Conservation (phyloP, 2,888 invertebrate genomes). For the Automeris io region DNA sequence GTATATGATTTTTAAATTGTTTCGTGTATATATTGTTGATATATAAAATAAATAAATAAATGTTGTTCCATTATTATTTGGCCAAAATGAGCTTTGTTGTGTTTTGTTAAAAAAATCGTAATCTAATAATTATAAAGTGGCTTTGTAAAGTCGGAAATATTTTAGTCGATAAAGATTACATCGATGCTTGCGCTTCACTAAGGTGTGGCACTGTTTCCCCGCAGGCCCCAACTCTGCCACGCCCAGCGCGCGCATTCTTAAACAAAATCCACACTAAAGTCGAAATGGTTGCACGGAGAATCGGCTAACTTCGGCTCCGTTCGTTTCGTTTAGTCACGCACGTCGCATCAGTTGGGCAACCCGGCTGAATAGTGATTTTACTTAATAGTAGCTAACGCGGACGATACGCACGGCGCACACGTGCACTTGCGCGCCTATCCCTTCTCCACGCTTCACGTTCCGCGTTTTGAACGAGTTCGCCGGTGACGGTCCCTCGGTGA, state of each 20-base stretch:
- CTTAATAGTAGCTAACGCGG: slow-evolving; percentile 52
- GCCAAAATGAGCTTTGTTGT: background rate
- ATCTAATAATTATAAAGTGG: background rate
- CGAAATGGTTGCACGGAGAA: slow-evolving; percentile 57
- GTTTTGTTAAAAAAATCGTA: background rate
- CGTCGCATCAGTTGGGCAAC: slow-evolving; percentile 41
- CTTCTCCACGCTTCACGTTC: slow-evolving; percentile 35
- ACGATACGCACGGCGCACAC: slow-evolving; percentile 58
- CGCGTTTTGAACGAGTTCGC: slow-evolving; percentile 35
- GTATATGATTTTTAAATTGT: no score
- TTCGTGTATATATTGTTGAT: no score
- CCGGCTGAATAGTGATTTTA: slow-evolving; percentile 62
- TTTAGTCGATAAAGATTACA: slow-evolving; percentile 31
- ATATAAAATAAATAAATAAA: no score
- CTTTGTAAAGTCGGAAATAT: no score
- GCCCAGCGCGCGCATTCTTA: slow-evolving; percentile 68
- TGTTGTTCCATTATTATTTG: no score
- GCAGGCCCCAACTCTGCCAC: slow-evolving; percentile 57
- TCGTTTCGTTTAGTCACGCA: slow-evolving; percentile 42
- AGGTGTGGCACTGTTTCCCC: slow-evolving; percentile 49
- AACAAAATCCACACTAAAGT: slow-evolving; percentile 61
- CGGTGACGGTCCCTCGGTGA: slow-evolving; percentile 28
- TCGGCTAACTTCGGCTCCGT: slow-evolving; percentile 32
- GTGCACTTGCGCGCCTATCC: slow-evolving; percentile 50
- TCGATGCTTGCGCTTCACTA: slow-evolving; percentile 51